A percentile compares a stretch with the other conserved stretches of the same genome.
phyloP scores from a whole-genome alignment of 2,797 vertebrate species.

The Poecilia velifera region DNA sequence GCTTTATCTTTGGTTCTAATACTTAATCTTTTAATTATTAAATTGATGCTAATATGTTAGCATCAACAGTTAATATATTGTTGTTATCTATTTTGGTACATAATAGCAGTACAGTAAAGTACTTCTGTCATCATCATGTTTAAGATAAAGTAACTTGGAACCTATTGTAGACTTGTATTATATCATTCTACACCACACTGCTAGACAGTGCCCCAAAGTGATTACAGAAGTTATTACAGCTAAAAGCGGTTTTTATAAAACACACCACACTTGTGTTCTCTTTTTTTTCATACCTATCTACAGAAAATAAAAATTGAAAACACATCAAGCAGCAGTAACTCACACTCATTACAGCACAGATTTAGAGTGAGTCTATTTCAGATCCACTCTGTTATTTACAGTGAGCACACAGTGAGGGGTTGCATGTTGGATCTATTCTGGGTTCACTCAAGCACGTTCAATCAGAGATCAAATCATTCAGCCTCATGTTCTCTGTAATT shows the following conservation, averaged over 20 bases:
- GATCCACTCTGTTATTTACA: slow-evolving; percentile 16
- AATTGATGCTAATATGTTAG: not conserved
- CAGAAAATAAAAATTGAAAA: not conserved
- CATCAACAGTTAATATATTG: not conserved
- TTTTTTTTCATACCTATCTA: not conserved
- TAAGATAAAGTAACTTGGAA: not conserved
- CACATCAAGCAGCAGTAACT: not conserved
- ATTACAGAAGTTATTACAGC: not conserved
- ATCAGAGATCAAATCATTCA: slow-evolving; percentile 38
- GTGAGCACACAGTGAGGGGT: slow-evolving; percentile 25
- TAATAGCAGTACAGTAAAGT: too few species aligned
- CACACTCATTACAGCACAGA: not conserved
- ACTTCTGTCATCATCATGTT: not conserved
- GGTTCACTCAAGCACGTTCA: slow-evolving; percentile 28
- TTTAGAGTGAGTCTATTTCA: slow-evolving; percentile 7
- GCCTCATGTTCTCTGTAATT: not conserved
- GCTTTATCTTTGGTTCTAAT: not conserved
- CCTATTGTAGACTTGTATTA: not conserved
- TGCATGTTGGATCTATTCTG: slow-evolving; percentile 33
- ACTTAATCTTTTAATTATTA: not conserved
- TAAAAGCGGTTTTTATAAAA: not conserved
- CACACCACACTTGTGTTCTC: not conserved
- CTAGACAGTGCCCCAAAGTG: not conserved
- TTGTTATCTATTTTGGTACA: not conserved
- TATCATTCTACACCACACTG: not conserved